Conservation (phyloP, 2,113 vertebrate genomes). For the Corapipo altera region DNA sequence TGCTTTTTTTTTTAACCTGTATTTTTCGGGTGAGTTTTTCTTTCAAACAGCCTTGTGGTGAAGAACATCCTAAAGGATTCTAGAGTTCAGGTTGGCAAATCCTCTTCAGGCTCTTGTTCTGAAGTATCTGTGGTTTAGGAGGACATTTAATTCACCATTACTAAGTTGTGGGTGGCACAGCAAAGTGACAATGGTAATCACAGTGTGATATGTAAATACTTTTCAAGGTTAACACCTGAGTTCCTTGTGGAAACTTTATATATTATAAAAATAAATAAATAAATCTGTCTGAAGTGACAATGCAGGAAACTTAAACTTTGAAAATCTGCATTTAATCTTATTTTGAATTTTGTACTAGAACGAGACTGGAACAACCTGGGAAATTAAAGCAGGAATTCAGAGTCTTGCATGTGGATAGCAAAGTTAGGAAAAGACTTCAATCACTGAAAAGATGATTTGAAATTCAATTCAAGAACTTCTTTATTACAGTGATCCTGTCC, state of each 20-base stretch:
- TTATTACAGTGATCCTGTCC: neutral
- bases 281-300: neutral
- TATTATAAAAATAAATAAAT: neutral
- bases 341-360: neutral
- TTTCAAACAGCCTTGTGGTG: neutral
- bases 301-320: neutral
- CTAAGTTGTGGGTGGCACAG: neutral
- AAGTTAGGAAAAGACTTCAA: neutral
- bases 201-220: neutral
- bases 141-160: neutral
- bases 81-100: neutral
- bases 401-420: neutral
- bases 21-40: neutral
- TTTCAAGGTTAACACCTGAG: neutral
- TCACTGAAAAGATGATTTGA: neutral
- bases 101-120: neutral
- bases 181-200: neutral
- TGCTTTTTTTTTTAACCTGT: neutral
- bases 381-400: neutral
- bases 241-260: neutral
- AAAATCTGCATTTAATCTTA: neutral
- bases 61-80: neutral
- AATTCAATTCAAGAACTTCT: neutral
- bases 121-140: neutral
- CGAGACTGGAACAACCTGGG: neutral